Base-by-base conservation (phyloP, 2,888 invertebrate genomes). In the Acheta domesticus region DNA sequence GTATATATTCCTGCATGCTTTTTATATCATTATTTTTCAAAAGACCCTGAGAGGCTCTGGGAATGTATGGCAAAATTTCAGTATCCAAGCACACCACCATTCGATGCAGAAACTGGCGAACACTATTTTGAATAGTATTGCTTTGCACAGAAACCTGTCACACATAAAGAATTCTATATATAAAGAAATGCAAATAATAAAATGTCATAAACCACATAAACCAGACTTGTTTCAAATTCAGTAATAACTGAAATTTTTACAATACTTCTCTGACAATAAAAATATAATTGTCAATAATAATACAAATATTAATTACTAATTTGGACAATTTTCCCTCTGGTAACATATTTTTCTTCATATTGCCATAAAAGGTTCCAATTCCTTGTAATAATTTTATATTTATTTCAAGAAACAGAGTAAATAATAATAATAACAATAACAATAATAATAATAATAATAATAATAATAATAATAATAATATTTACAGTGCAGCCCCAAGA, bases 11-110 rank as follows among this genome's bases (percentile, higher is more conserved):
- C 48, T 85, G 85, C 50, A 85, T 83, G 74, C 83, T 83, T 74
- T 81, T 82, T n/a, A 82, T 80, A 80, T 86, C 85, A 21, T 85
- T 84, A 23, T 84, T 83, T 80, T 87, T 87, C 49, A 90, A 85
- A 49, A 90, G 86, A 73, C 86, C 86, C 82, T 88, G 87, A 74
- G 89, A 86, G 75, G 88, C 87, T 4, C 86, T 82, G 2, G 89
- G 89, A 78, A 90, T 86, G 82, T 87, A 88, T 0, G 89, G 89
- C 80, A 91, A 84, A 21, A 91, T 84, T 83, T 89, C 89, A 49
- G 86, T 87, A 82, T 89, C 90, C 81, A 90, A 84, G 83, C 90
- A 90, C 48, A 91, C 89, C 36, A 90, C 89, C 87, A 90, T 88
- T 49, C 91, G 87, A 84, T 90, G 90, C 80, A 90, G 84, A 83